phyloP scores from a whole-genome alignment of 1,140 invertebrate species.

The Periplaneta americana region DNA sequence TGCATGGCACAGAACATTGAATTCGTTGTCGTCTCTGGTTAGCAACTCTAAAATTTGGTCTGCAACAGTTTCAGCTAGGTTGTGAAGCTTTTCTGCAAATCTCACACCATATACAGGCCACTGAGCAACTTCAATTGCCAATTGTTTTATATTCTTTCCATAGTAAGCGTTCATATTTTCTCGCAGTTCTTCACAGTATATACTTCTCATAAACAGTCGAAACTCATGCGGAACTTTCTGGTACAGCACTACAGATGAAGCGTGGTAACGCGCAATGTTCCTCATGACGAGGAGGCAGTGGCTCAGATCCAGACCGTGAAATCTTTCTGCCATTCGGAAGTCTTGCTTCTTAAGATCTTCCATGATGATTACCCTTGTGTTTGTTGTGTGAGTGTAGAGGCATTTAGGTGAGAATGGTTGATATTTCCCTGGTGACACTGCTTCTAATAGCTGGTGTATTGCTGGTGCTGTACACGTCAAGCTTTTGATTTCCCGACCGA shows the following conservation, averaged over 20 bases:
- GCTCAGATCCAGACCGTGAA: not conserved
- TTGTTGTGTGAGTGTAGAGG: not conserved
- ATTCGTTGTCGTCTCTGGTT: not conserved
- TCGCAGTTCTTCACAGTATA: not conserved
- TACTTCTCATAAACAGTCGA: not conserved
- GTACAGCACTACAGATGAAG: not conserved
- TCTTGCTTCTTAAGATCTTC: conserved; percentile 8
- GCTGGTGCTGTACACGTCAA: no score
- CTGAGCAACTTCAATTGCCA: not conserved
- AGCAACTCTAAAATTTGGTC: not conserved
- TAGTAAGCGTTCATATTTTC: not conserved
- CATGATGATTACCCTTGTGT: not conserved
- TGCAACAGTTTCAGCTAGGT: not conserved
- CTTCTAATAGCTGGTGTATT: not conserved
- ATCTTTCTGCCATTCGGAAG: conserved; percentile 11
- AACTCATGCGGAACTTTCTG: not conserved
- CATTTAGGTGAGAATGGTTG: not conserved
- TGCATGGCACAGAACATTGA: not conserved
- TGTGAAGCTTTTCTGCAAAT: not conserved
- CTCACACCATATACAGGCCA: not conserved
- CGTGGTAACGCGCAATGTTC: not conserved
- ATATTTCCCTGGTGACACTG: not conserved
- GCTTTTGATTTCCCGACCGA: no score
- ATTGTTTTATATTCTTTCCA: no score
- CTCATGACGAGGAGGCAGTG: conserved; percentile 7